Base-by-base conservation (phyloP, 2,888 invertebrate species). In the Operophtera brumata region DNA sequence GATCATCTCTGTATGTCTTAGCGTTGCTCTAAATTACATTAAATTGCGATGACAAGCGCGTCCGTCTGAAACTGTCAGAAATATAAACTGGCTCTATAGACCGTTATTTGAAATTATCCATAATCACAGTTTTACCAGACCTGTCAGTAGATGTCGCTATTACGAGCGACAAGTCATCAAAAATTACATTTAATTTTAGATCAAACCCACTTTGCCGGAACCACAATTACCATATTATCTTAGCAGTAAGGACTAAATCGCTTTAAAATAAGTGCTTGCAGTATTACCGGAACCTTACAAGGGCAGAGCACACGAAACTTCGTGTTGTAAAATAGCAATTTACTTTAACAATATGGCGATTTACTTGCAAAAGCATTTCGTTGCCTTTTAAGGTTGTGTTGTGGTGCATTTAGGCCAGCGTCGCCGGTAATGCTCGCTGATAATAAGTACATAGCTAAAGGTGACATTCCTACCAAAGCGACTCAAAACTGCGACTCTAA, bases 261-360 rank as follows among this genome's bases (percentile, higher is more conserved):
- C 41, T 46, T 40, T 43, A 20, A 45, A 30, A 34, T 12, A 35
- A 28, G 13, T 39, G n/a, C 6, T 25, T 10, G 20, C 20, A 14
- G 20, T 39, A 20, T 20, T 47, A 50, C 25, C 47, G 11, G 44
- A 49, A 54, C 54, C 53, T 49, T 56, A 59, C 78, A 82, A 75
- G 81, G 83, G 64, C 74, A 78, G 65, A 77, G 71, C 77, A 78
- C 78, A 80, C 80, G 80, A 80, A 77, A 80, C 69, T 77, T 78
- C 80, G 78, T 80, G 83, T 84, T 78, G 84, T 86, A 83, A 83
- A 84, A 87, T 82, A 86, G 78, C 86, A 84, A 86, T 87, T 86
- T 86, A 82, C 77, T 82, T 82, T 82, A 86, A 86, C 86, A 87
- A 85, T 86, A 86, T 82, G 70, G 80, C 82, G 79, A 77, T 86